Percentiles rank a stretch among this genome's conserved stretches.
phyloP scores from a whole-genome alignment of 2,113 vertebrate species.

The Ginglymostoma cirratum region DNA sequence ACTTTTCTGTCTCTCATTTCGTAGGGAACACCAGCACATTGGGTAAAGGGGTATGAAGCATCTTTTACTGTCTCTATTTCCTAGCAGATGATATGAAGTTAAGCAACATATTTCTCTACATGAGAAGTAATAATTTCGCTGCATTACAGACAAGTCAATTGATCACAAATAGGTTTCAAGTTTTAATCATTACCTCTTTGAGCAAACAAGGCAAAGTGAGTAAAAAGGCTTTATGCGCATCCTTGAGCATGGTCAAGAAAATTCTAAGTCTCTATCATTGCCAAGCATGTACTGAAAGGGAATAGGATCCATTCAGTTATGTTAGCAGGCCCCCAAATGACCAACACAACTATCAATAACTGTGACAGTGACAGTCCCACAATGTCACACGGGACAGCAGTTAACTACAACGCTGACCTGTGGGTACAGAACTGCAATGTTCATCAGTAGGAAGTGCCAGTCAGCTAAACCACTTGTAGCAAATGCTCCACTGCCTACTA shows the following conservation, averaged over 20 bases:
- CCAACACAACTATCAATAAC: neutral
- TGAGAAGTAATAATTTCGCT: neutral
- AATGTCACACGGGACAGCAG: neutral
- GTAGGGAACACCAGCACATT: neutral
- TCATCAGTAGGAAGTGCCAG: neutral
- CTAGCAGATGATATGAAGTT: neutral
- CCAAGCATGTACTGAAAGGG: neutral
- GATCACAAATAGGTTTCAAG: neutral
- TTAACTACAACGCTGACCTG: neutral
- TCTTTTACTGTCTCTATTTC: neutral
- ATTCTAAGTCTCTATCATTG: neutral
- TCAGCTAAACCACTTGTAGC: neutral
- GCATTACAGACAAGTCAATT: neutral
- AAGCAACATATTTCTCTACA: neutral
- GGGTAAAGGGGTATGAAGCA: neutral
- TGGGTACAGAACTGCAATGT: neutral
- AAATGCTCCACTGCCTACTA: neutral
- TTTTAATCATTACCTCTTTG: neutral
- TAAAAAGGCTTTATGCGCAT: neutral
- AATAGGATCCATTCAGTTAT: neutral
- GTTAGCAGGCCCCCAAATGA: neutral
- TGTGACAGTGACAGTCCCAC: neutral
- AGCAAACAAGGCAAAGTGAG: neutral
- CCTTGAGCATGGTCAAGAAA: neutral
- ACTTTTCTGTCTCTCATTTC: neutral